Evolutionary conservation across 2,797 vertebrate species (phyloP), one percentile per base, ranked within the genome.

Genomic region (Coregonus ussuriensis): DNA sequence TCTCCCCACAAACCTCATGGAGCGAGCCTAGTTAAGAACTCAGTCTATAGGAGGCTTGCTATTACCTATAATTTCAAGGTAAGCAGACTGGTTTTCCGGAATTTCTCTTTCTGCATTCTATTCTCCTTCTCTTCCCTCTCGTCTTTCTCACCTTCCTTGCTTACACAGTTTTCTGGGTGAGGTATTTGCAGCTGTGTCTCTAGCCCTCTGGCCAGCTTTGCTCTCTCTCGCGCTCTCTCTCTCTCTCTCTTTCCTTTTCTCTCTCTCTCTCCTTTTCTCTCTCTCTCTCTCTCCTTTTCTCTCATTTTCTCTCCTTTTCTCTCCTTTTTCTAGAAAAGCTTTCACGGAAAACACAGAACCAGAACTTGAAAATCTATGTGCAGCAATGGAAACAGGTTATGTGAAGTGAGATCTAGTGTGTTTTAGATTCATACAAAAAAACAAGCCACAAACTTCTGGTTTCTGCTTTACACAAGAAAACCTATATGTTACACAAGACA

Each of bases 1-100:
- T 41, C 41, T 68, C 7, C 18, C 1, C 71, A 74, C 66, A 3
- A 2, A 3, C 53, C 41, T 31, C 31, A 88, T 91, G 90, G 82
- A 89, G 72, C 88, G 18, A 62, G 56, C 59, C 25, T 66, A 11
- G 77, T 35, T 25, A 29, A 52, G n/a, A 31, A 62, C 21, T 66
- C 72, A 35, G n/a, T 72, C 47, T 11, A 29, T 0, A 70, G 51
- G 59, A 18, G 37, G 25, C 33, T 54, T 41, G 63, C n/a, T 31
- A 80, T 67, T 56, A 72, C 56, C 18, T 11, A 62, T 62, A 56
- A 51, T 1, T 73, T 68, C 16, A 76, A 89, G 91, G 91, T 92
- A 81, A 88, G 82, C 35, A 25, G 35, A 6, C 18, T 4, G 1
- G 18, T 52, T 66, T 35, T 72, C 33, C 41, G 51, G 63, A 53